Evolutionary conservation across 2,113 vertebrate genomes (phyloP), one percentile per base, ranked within the genome.

Genomic region (Ailuropoda melanoleuca): DNA sequence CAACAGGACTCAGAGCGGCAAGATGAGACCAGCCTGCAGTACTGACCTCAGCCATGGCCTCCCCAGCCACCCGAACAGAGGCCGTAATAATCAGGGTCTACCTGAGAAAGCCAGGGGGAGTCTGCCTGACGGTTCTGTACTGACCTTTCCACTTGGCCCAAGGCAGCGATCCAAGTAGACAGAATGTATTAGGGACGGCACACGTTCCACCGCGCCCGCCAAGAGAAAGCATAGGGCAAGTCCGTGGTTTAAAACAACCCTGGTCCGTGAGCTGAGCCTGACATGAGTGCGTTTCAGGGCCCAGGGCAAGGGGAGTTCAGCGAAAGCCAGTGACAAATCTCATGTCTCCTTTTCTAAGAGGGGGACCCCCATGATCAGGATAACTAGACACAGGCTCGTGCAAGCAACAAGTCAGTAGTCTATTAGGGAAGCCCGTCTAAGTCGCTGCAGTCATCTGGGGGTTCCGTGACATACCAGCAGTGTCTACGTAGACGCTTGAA

Each of bases 21-120:
- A 50, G 78, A 48, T 48, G 77, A 94, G 70, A 64, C 58, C 10
- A 19, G 24, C 66, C 39, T 10, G 14, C 10, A 46, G 13, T 21
- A 68, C 0, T 4, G 23, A 56, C n/a, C 15, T 31, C 18, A 8
- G 4, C 14, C 60, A 10, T 0, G 1, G 2, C 37, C n/a, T 56
- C 12, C 26, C 43, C 23, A 29, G 17, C 21, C 80, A 15, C 4
- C 8, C 6, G 19, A 74, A 56, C 11, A 56, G 5, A 83, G 21
- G 43, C 43, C 37, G 24, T 17, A 29, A 37, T 46, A 6, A 7
- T 17, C 26, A 21, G 55, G 29, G 43, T 37, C 72, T 68, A 17
- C 19, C 18, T 50, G 68, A 26, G 86, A 60, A 90, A 68, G 50
- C 39, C 39, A 66, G 8, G 11, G 24, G n/a, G 66, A 23, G 31